Percentiles rank a stretch among this genome's conserved stretches.
phyloP scores from a whole-genome alignment of 1,140 invertebrate genomes.

The Varroa destructor region DNA sequence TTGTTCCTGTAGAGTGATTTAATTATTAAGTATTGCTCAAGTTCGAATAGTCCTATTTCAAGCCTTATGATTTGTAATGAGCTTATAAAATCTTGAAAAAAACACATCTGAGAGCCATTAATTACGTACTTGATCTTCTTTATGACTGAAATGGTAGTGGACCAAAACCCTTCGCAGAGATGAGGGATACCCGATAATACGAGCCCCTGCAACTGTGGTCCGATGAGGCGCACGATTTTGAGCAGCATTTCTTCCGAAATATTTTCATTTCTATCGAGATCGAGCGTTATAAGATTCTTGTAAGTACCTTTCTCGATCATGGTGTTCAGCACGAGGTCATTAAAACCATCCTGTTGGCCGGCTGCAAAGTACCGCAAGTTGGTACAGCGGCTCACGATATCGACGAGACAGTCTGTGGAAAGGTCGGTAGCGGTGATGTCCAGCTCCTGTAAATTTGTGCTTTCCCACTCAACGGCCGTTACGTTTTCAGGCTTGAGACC shows the following conservation, averaged over 20 bases:
- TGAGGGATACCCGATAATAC: conserved; percentile 88
- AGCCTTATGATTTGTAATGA: too few relatives aligned
- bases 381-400: conserved; percentile 75
- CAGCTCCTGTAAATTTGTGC: conserved; percentile 77
- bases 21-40: too few relatives aligned
- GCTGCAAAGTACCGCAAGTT: conserved; percentile 76
- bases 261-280: conserved; percentile 88
- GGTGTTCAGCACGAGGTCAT: conserved; percentile 55
- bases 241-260: conserved; percentile 78
- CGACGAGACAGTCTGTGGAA: conserved; percentile 77
- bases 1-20: too few relatives aligned
- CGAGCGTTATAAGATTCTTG: conserved; percentile 67
- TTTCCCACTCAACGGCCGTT: conserved; percentile 94
- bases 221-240: conserved; percentile 76
- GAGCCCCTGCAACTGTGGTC: conserved; percentile 70
- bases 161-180: conserved; percentile 92
- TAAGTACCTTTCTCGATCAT: conserved; percentile 39
- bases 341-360: conserved; percentile 92
- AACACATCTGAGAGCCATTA: too few relatives aligned
- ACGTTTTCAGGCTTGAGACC: conserved; percentile 76
- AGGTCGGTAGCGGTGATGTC: conserved; percentile 94
- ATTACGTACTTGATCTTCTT: conserved; percentile 67
- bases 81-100: too few relatives aligned
- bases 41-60: too few relatives aligned
- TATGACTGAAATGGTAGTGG: conserved; percentile 71